Evolutionary conservation across 2,113 vertebrate genomes (phyloP).

Genomic region (Mirza zaza): DNA sequence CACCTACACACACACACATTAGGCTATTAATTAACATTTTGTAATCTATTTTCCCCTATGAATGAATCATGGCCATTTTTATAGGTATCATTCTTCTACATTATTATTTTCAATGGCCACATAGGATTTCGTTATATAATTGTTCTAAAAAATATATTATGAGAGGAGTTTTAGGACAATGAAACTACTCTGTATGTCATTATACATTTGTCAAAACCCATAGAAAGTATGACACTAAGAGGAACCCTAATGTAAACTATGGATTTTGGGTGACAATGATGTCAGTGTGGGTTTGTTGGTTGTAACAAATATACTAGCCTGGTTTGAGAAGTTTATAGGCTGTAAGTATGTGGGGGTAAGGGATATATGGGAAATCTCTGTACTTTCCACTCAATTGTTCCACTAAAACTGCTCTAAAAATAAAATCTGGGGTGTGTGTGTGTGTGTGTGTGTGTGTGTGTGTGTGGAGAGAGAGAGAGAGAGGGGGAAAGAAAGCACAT

Average conservation of each 20-base stretch:
- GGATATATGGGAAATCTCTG: background rate
- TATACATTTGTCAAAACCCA: background rate
- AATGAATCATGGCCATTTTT: background rate
- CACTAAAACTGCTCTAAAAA: background rate
- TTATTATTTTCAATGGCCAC: background rate
- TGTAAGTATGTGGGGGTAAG: background rate
- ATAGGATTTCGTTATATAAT: background rate
- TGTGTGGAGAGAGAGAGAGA: background rate
- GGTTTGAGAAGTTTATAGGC: background rate
- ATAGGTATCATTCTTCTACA: background rate
- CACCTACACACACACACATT: background rate
- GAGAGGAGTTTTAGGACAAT: background rate
- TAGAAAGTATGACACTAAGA: background rate
- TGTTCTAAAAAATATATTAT: background rate
- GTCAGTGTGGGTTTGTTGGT: background rate
- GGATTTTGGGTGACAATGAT: background rate
- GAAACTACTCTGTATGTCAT: background rate
- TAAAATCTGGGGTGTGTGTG: background rate
- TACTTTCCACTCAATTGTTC: background rate
- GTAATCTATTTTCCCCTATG: background rate
- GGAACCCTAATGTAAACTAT: background rate
- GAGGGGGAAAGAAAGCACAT: background rate
- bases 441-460: background rate
- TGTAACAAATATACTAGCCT: background rate
- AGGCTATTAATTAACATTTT: background rate